phyloP scores from a whole-genome alignment of 2,113 vertebrate genomes.

The Tyrannus savana region DNA sequence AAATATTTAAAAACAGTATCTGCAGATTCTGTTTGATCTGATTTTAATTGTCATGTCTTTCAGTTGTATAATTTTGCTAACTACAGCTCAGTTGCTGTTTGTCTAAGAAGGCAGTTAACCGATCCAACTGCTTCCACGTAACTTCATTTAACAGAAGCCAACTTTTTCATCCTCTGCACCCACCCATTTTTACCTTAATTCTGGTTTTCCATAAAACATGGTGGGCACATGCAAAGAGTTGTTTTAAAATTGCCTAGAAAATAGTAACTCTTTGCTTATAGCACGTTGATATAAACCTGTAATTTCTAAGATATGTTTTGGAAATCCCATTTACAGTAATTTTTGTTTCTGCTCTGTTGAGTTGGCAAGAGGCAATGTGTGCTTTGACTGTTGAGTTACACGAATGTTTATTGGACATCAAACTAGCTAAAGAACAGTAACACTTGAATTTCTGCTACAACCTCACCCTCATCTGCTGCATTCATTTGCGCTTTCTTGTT shows the following conservation, averaged over 20 bases:
- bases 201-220: not conserved
- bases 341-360: not conserved
- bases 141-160: not conserved
- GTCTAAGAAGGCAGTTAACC: not conserved
- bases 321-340: not conserved
- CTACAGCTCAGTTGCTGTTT: not conserved
- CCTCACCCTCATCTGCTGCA: not conserved
- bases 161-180: not conserved
- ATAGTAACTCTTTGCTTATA: not conserved
- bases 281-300: not conserved
- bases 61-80: not conserved
- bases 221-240: not conserved
- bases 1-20: not conserved
- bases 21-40: not conserved
- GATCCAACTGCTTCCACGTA: not conserved
- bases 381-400: not conserved
- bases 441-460: not conserved
- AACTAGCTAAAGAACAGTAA: not conserved
- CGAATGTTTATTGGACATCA: not conserved
- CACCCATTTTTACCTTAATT: not conserved
- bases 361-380: not conserved
- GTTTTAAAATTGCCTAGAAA: not conserved
- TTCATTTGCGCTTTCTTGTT: not conserved
- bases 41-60: not conserved
- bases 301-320: not conserved